These are phyloP conservation scores for Lordiphosa clarofinis DNA, from an alignment of 1,140 invertebrate species.

Conservation along the genomic window DNA sequence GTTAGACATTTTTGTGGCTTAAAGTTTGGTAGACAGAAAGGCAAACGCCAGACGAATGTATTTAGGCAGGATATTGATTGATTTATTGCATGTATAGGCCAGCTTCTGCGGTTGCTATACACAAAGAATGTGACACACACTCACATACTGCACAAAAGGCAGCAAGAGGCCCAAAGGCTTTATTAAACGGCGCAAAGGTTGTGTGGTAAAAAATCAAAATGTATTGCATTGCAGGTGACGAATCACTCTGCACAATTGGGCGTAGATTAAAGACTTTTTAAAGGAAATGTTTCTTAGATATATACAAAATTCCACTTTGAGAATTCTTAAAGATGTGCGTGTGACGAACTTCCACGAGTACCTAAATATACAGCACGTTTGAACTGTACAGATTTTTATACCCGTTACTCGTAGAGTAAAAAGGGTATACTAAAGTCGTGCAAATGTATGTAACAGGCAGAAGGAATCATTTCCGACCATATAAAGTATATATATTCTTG, in stretches of 20 bases:
- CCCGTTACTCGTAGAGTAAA: too few species aligned
- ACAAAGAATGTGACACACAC: constrained; percentile 41
- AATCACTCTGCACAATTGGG: constrained; percentile 4
- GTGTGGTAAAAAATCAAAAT: constrained; percentile 1
- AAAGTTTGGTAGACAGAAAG: constrained; percentile 11
- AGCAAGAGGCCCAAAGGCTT: constrained; percentile 14
- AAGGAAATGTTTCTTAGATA: too few species aligned
- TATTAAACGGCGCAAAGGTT: constrained; percentile 11
- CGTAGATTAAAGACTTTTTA: too few species aligned
- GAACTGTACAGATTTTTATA: too few species aligned
- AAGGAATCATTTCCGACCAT: too few species aligned
- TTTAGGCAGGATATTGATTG: constrained; percentile 52
- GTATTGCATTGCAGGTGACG: constrained; percentile 8
- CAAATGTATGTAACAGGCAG: too few species aligned
- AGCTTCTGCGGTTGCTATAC: constrained; percentile 21
- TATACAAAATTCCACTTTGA: too few species aligned
- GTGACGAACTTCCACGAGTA: too few species aligned
- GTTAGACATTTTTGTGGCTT: constrained; percentile 39
- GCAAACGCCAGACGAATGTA: constrained; percentile 27
- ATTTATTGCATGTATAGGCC: constrained; percentile 45
- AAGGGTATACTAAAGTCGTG: too few species aligned
- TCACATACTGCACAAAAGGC: not conserved
- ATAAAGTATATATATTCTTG: too few species aligned
- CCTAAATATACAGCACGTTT: too few species aligned
- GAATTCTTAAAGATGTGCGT: too few species aligned